Percentiles rank a stretch among this genome's conserved stretches.
These are phyloP conservation scores for Phymatocera aterrima DNA, from an alignment of 2,888 invertebrate species.

Conservation along the genomic window DNA sequence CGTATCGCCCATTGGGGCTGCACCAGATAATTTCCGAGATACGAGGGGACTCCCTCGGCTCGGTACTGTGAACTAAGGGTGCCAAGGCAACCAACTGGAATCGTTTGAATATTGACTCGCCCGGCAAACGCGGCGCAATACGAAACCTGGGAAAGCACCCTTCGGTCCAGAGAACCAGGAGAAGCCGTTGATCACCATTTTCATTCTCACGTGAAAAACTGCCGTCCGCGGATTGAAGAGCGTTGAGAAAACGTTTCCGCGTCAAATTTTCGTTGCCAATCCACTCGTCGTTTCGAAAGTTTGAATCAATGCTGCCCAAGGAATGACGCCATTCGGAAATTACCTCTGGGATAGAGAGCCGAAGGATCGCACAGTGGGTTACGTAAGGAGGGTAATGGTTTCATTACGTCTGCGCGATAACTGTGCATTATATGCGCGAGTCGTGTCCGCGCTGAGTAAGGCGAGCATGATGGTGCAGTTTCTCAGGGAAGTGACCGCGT, in stretches of 20 bases:
- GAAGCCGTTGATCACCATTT: neutral
- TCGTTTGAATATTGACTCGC: conserved; percentile 59
- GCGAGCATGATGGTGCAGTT: conserved; percentile 6
- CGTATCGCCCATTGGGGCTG: conserved; percentile 60
- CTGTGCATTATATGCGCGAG: conserved; percentile 32
- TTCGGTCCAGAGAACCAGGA: neutral
- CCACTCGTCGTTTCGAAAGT: neutral
- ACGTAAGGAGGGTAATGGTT: conserved; percentile 39
- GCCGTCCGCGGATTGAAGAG: no score
- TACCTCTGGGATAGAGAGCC: neutral
- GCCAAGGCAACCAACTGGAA: conserved; percentile 55
- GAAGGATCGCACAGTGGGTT: neutral
- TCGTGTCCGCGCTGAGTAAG: conserved; percentile 6
- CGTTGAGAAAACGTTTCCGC: no score
- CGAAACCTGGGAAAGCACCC: neutral
- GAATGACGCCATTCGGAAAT: neutral
- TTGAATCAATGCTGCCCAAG: neutral
- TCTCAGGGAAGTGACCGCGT: conserved; percentile 46
- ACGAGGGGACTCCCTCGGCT: conserved; percentile 46
- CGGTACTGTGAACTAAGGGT: neutral
- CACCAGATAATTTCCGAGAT: conserved; percentile 55
- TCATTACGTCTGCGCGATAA: conserved; percentile 38
- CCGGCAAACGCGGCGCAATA: neutral
- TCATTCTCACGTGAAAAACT: neutral
- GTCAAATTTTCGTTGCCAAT: no score